These are phyloP conservation scores for Phyllostomus discolor DNA, from an alignment of 2,113 vertebrate species.

Conservation along the genomic window DNA sequence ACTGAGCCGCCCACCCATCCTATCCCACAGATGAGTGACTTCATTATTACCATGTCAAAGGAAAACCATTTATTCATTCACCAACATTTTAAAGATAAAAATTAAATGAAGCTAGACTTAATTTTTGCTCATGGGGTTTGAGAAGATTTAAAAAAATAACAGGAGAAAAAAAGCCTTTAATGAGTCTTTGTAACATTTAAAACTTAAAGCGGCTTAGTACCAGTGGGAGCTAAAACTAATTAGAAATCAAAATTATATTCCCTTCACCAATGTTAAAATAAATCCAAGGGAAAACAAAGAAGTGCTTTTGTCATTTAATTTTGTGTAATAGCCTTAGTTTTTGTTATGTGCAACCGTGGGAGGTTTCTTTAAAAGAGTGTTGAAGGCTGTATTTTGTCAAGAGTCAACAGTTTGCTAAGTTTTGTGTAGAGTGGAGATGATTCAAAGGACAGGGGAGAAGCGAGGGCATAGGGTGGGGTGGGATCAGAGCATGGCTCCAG, in stretches of 20 bases:
- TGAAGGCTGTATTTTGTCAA: not conserved
- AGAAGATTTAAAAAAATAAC: not conserved
- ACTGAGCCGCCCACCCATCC: not conserved
- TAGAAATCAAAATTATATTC: constrained; percentile 58
- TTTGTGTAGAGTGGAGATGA: not conserved
- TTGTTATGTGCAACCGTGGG: constrained; percentile 15
- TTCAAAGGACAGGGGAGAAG: not conserved
- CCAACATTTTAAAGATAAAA: constrained; percentile 2
- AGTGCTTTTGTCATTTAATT: constrained; percentile 52
- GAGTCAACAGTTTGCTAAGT: not conserved
- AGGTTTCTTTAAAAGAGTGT: not conserved
- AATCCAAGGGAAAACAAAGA: constrained; percentile 43
- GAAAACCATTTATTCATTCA: constrained; percentile 7
- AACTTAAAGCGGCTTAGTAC: constrained; percentile 2
- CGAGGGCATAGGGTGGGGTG: not conserved
- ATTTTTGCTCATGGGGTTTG: not conserved
- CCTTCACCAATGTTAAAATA: constrained; percentile 33
- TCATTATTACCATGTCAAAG: not conserved
- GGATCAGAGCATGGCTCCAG: not conserved
- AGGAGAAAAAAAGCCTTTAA: constrained; percentile 36
- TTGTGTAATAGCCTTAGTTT: not conserved
- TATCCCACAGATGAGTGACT: not conserved
- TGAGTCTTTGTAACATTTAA: constrained; percentile 55
- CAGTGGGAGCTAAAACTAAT: constrained; percentile 56
- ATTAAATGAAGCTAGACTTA: not conserved